Evolutionary conservation across 2,888 invertebrate genomes (phyloP).

Genomic region (Euzetes globulus): DNA sequence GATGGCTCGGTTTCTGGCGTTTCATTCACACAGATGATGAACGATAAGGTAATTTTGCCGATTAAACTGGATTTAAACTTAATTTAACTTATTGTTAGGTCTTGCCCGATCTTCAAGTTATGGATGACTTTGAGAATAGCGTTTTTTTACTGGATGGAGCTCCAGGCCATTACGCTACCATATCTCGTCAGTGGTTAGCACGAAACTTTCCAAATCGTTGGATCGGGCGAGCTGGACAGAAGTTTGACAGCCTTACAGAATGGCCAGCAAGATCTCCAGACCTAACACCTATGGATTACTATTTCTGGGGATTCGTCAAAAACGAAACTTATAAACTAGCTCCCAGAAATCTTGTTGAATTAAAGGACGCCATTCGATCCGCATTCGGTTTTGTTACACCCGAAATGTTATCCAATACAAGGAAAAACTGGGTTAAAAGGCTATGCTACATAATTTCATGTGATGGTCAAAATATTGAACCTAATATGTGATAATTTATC

Average conservation of each 20-base stretch:
- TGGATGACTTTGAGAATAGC: neutral
- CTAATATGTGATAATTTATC: too few relatives aligned
- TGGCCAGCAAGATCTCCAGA: neutral
- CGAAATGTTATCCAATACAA: neutral
- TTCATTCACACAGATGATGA: neutral
- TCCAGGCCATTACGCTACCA: neutral
- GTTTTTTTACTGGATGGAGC: neutral
- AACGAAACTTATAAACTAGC: neutral
- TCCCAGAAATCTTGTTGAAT: neutral
- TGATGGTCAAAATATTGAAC: too few relatives aligned
- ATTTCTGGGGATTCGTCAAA: neutral
- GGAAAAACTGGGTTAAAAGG: neutral
- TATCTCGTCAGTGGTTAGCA: neutral
- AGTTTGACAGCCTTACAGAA: neutral
- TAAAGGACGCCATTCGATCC: neutral
- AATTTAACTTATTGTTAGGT: neutral
- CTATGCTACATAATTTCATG: too few relatives aligned
- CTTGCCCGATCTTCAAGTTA: neutral
- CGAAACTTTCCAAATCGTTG: neutral
- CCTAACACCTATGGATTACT: neutral
- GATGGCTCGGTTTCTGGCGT: neutral
- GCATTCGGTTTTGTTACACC: neutral
- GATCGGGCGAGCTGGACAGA: neutral
- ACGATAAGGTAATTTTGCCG: neutral
- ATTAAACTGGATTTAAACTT: too few relatives aligned